Conservation (phyloP, 1,140 invertebrate genomes). For the Pomacea maculata region DNA sequence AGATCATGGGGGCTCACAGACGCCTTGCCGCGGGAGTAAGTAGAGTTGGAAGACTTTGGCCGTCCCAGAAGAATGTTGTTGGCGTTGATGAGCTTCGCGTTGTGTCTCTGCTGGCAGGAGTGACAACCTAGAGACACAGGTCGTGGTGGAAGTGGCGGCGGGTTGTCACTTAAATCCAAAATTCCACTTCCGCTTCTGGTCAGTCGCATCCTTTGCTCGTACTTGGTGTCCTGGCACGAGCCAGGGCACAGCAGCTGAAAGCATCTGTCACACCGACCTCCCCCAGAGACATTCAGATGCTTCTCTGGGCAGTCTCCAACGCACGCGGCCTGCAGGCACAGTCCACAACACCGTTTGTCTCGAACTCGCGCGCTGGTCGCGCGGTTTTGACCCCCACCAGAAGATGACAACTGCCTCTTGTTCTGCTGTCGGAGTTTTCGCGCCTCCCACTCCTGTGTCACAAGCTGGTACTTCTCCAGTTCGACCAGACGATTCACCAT, state of each 20-base stretch:
- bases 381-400: not conserved
- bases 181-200: constrained; percentile 20
- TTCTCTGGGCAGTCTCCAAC: constrained; percentile 60
- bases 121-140: constrained; percentile 43
- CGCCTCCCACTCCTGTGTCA: constrained; percentile 58
- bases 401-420: constrained; percentile 26
- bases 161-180: constrained; percentile 28
- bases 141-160: constrained; percentile 21
- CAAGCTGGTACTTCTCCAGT: constrained; percentile 51
- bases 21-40: constrained; percentile 45
- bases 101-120: constrained; percentile 49
- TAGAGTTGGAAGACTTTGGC: constrained; percentile 49
- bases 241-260: constrained; percentile 48
- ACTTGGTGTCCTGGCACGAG: constrained; percentile 47
- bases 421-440: constrained; percentile 34
- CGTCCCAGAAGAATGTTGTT: constrained; percentile 51
- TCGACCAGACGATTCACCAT: constrained; percentile 54
- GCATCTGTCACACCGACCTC: constrained; percentile 45
- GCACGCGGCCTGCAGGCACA: constrained; percentile 55
- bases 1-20: constrained; percentile 45
- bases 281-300: constrained; percentile 19
- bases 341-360: constrained; percentile 48
- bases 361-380: constrained; percentile 36
- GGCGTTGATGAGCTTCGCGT: constrained; percentile 54
- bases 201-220: constrained; percentile 54